Conservation (phyloP, 2,113 vertebrate genomes). For the Pithys albifrons region DNA sequence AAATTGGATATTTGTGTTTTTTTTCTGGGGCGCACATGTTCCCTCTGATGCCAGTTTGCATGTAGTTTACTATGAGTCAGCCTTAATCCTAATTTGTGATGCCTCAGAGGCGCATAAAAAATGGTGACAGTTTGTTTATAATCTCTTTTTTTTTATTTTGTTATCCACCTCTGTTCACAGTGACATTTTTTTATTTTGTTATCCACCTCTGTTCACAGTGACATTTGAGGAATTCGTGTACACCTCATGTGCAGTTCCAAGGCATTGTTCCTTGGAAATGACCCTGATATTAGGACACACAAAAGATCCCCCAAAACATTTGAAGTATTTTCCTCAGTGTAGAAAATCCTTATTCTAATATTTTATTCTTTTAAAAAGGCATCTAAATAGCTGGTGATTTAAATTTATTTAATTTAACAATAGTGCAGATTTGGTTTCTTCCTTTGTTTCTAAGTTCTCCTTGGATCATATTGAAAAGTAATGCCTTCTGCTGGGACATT, state of each 20-base stretch:
- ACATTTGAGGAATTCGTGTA: neutral
- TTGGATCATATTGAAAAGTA: neutral
- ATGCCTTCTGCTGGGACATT: neutral
- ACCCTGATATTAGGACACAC: neutral
- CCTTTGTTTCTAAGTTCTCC: neutral
- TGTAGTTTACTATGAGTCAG: neutral
- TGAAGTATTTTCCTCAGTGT: neutral
- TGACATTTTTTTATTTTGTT: neutral
- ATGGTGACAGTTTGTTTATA: neutral
- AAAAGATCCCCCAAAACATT: neutral
- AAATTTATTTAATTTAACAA: neutral
- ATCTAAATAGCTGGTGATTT: neutral
- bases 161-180: neutral
- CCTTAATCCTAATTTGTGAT: conserved; percentile 17
- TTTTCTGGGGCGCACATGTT: conserved; percentile 10
- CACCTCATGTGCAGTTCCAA: neutral
- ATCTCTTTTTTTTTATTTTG: neutral
- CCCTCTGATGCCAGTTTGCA: neutral
- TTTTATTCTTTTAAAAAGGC: neutral
- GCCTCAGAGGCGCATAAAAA: neutral
- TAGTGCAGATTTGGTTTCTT: neutral
- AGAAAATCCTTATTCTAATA: neutral
- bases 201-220: neutral
- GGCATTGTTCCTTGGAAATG: neutral
- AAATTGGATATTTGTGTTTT: neutral